Evolutionary conservation across 2,797 vertebrate species (phyloP), one percentile per base, ranked within the genome.

Genomic region (Parauchenoglanis punctatus): DNA sequence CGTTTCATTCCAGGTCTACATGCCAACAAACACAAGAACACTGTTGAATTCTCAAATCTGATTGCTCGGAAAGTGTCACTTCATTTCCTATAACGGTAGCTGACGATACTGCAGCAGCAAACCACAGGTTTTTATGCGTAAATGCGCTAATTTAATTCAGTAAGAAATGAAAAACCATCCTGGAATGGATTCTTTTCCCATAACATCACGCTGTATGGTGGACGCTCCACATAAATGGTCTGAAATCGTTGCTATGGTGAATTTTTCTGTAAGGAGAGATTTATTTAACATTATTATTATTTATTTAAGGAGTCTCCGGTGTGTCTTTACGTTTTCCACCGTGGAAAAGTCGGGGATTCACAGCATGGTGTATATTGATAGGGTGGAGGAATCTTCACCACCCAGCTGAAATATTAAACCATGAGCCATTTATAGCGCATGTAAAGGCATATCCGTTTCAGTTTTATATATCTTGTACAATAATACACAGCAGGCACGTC

Each of bases 1-100:
- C 0, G 0, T 54, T 0, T 91, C 0, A 59, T 94, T 92, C 96
- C 96, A 96, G 82, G 63, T 91, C 96, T 96, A 87, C 59, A 90
- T 23, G 49, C 15, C 82, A 85, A 82, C 17, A 35, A 85, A 77
- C 12, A 65, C 15, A 82, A 0, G 11, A 44, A 63, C 17, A 31
- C 15, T 82, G 1, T 82, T 82, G 59, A 23, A 81, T 46, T 61
- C 28, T 54, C 13, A 58, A 58, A 58, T 20, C 56, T 44, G 23
- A 61, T 59, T 40, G 28, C 18, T 23, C 76, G 54, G 76, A 80
- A 58, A 17, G n/a, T 56, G 75, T 31, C 2, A 77, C 5, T 54
- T 28, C 2, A 52, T 52, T 15, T 76, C 25, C 12, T n/a, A 17
- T n/a, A 49, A 5, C 11, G 11, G 70, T 8, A 7, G 40, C 17